Evolutionary conservation across 2,113 vertebrate species (phyloP).

Genomic region (Trematocara marginatum): DNA sequence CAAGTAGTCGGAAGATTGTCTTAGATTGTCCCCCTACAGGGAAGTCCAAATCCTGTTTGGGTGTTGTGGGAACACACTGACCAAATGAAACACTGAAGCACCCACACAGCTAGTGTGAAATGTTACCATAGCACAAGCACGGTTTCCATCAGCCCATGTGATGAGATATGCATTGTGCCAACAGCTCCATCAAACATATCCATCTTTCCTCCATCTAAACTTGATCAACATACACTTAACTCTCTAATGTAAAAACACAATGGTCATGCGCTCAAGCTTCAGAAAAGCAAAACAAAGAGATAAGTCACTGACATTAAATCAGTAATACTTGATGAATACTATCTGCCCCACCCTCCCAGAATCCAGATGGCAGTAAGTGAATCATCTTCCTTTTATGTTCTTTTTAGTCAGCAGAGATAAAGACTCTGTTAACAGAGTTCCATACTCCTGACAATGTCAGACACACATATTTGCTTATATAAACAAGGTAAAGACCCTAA

Average conservation of each 20-base stretch:
- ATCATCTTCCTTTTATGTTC: not conserved
- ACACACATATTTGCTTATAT: not conserved
- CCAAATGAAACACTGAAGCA: not conserved
- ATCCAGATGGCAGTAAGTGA: not conserved
- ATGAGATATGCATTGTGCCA: not conserved
- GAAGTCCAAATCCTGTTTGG: not conserved
- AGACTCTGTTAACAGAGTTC: slow-evolving; percentile 24
- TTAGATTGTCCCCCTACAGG: not conserved
- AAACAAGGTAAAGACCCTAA: not conserved
- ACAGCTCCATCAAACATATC: not conserved
- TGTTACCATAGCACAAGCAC: not conserved
- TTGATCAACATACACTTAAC: slow-evolving; percentile 1
- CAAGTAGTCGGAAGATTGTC: not conserved
- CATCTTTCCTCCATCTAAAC: not conserved
- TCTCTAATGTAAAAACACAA: not conserved
- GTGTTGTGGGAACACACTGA: not conserved
- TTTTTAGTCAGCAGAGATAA: slow-evolving; percentile 32
- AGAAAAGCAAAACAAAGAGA: slow-evolving; percentile 42
- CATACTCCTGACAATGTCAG: slow-evolving; percentile 18
- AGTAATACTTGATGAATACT: slow-evolving; percentile 31
- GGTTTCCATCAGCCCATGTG: not conserved
- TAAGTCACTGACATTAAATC: slow-evolving; percentile 45
- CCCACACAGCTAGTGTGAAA: not conserved
- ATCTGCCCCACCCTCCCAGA: slow-evolving; percentile 1
- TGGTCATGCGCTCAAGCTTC: not conserved